Percentiles rank a stretch among this genome's conserved stretches.
Evolutionary conservation across 2,113 vertebrate species (phyloP).

Genomic region (Naja naja): DNA sequence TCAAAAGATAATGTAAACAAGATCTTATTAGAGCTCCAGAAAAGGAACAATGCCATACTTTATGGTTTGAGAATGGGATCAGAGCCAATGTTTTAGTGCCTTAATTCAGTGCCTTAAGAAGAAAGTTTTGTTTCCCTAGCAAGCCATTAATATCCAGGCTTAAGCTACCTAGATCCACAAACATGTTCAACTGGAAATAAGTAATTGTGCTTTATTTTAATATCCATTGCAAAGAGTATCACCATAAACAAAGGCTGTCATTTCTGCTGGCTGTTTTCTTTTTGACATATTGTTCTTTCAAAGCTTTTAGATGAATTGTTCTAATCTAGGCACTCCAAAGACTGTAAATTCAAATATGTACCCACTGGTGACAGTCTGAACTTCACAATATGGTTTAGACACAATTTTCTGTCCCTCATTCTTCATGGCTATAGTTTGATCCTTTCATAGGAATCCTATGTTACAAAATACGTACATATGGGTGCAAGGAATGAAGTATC

Average conservation of each 20-base stretch:
- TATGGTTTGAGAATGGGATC: slow-evolving; percentile 57
- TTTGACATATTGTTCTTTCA: background rate
- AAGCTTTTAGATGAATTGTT: background rate
- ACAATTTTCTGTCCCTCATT: background rate
- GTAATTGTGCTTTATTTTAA: slow-evolving; percentile 12
- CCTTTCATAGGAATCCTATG: background rate
- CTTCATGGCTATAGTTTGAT: background rate
- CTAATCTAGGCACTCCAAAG: background rate
- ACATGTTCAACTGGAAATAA: slow-evolving; percentile 37
- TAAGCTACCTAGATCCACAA: slow-evolving; percentile 47
- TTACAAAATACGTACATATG: background rate
- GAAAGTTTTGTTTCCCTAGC: slow-evolving; percentile 55
- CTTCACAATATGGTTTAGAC: background rate
- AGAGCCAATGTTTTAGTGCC: slow-evolving; percentile 61
- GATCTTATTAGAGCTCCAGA: slow-evolving; percentile 64
- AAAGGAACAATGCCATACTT: slow-evolving; percentile 63
- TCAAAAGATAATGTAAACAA: slow-evolving; percentile 60
- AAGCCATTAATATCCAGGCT: slow-evolving; percentile 56
- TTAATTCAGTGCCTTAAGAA: slow-evolving; percentile 63
- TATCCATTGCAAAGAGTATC: slow-evolving; percentile 6
- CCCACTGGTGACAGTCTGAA: background rate
- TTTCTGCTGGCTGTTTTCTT: background rate
- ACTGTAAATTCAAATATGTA: background rate
- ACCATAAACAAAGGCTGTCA: slow-evolving; percentile 10
- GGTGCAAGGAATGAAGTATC: background rate